phyloP scores from a whole-genome alignment of 2,113 vertebrate genomes.

The Mesocricetus auratus region DNA sequence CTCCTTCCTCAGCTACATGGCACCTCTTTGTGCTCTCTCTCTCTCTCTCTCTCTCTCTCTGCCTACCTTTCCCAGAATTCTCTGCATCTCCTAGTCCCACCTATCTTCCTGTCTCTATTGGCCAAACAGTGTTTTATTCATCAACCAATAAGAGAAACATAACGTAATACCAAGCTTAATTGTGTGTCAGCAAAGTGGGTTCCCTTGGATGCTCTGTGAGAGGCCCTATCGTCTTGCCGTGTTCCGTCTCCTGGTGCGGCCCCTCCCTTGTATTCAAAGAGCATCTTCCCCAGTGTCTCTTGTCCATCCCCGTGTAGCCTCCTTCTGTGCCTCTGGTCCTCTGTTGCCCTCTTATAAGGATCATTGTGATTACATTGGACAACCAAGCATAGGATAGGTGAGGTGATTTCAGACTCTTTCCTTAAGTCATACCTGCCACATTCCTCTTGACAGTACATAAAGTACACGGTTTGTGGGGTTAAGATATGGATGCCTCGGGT shows the following conservation, averaged over 20 bases:
- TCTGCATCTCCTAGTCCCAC: no score
- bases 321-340: neutral
- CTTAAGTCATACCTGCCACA: neutral
- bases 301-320: neutral
- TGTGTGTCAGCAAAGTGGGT: neutral
- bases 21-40: no score
- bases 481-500: neutral
- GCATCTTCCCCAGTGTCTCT: neutral
- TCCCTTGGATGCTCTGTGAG: neutral
- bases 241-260: neutral
- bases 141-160: no score
- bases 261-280: neutral
- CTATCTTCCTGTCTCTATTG: no score
- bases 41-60: no score
- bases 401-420: neutral
- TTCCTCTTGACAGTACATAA: neutral
- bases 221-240: neutral
- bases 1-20: no score
- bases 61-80: no score
- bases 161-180: neutral
- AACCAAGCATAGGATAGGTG: neutral
- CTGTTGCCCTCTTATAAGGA: neutral
- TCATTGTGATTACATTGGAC: neutral
- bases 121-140: no score
- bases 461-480: neutral